Conservation (phyloP, 2,797 vertebrate genomes). For the Pelobates cultripes region DNA sequence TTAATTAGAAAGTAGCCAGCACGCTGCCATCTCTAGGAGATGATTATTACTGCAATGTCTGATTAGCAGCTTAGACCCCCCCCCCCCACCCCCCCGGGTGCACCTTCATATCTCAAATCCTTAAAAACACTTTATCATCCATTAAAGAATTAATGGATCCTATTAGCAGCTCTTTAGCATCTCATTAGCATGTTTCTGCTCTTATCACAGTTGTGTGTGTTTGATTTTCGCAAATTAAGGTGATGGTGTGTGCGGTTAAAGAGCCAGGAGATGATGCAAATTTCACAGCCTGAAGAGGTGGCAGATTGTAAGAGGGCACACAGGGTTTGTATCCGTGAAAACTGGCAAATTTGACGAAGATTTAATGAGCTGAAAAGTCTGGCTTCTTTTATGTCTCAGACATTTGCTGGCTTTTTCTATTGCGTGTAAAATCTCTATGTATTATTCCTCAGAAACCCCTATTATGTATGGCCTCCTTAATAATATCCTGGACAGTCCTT, state of each 20-base stretch:
- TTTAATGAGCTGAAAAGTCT: not conserved
- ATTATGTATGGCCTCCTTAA: not conserved
- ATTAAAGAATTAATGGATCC: conserved; percentile 39
- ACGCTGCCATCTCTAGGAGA: conserved; percentile 7
- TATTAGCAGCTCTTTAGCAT: conserved; percentile 47
- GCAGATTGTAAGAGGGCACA: not conserved
- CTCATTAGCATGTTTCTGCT: conserved; percentile 22
- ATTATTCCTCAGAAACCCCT: not conserved
- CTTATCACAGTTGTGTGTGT: conserved; percentile 29
- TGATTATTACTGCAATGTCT: conserved; percentile 10
- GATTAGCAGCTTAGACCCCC: conserved; percentile 3
- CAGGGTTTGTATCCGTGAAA: not conserved
- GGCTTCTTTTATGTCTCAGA: not conserved
- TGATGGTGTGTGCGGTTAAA: not conserved
- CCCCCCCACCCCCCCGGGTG: not conserved
- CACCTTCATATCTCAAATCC: conserved; percentile 12
- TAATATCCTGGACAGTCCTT: no score
- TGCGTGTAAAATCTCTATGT: not conserved
- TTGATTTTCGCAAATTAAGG: conserved; percentile 17
- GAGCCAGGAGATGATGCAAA: not conserved
- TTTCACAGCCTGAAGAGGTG: not conserved
- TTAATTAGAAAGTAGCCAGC: conserved; percentile 9
- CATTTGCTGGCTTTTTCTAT: no score
- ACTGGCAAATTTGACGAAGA: not conserved
- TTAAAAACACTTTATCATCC: conserved; percentile 28